Percentiles rank a stretch among this genome's conserved stretches.
Conservation (phyloP, 2,888 invertebrate genomes). For the Agonopterix heracliana region DNA sequence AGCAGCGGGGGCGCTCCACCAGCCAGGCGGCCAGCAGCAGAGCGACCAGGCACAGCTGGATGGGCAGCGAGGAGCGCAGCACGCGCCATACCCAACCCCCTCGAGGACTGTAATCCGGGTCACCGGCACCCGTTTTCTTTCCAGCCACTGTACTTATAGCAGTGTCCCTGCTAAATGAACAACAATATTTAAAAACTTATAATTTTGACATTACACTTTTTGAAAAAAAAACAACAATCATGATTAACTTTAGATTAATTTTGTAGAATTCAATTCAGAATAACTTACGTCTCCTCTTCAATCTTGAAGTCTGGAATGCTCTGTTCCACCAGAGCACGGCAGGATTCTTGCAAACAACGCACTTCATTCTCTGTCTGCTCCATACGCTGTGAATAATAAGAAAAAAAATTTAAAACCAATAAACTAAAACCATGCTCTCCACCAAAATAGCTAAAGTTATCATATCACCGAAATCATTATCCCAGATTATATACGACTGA, state of each 20-base stretch:
- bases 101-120: slow-evolving; percentile 73
- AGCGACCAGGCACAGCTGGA: slow-evolving; percentile 84
- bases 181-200: too few species aligned
- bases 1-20: slow-evolving; percentile 85
- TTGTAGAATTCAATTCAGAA: too few species aligned
- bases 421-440: too few species aligned
- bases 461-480: too few species aligned
- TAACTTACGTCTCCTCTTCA: slow-evolving; percentile 46
- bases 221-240: too few species aligned
- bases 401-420: background rate
- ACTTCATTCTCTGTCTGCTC: slow-evolving; percentile 84
- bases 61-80: slow-evolving; percentile 84
- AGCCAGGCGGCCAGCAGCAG: slow-evolving; percentile 85
- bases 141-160: slow-evolving; percentile 41
- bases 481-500: too few species aligned
- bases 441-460: too few species aligned
- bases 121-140: slow-evolving; percentile 72
- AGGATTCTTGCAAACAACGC: slow-evolving; percentile 80
- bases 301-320: slow-evolving; percentile 64
- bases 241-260: too few species aligned
- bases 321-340: slow-evolving; percentile 75
- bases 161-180: slow-evolving; percentile 37
- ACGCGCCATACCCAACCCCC: slow-evolving; percentile 84
- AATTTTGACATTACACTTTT: too few species aligned
- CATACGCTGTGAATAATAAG: slow-evolving; percentile 71